Evolutionary conservation across 2,797 vertebrate species (phyloP).

Genomic region (Ambastaia sidthimunki): DNA sequence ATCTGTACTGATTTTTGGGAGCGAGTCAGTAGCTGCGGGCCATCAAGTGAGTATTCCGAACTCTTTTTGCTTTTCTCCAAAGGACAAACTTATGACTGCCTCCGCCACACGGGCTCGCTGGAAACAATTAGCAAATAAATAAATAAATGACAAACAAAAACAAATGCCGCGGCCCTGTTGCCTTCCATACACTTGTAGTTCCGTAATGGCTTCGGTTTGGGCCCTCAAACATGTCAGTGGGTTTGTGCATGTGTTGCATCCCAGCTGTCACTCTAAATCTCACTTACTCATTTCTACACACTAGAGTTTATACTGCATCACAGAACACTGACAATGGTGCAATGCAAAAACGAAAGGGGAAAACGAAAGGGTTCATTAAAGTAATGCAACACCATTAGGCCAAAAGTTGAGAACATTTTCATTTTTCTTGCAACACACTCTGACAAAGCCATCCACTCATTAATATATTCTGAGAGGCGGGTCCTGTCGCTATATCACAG

Average conservation of each 20-base stretch:
- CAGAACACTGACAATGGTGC: neutral
- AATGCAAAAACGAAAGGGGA: neutral
- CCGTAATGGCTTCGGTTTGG: constrained; percentile 30
- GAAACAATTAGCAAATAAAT: constrained; percentile 61
- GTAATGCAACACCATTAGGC: neutral
- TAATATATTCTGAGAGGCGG: neutral
- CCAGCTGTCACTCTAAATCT: constrained; percentile 26
- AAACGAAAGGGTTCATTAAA: neutral
- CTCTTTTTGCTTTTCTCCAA: constrained; percentile 43
- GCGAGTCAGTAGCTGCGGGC: constrained; percentile 59
- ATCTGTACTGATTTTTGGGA: constrained; percentile 60
- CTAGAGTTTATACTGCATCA: constrained; percentile 7
- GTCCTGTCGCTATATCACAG: neutral
- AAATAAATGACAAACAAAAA: constrained; percentile 61
- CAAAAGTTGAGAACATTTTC: neutral
- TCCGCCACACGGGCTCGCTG: constrained; percentile 50
- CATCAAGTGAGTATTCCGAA: constrained; percentile 50
- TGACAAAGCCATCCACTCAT: neutral
- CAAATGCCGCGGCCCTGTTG: constrained; percentile 49
- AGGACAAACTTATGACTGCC: constrained; percentile 44
- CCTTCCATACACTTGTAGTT: constrained; percentile 31
- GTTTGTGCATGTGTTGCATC: constrained; percentile 22
- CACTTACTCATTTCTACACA: constrained; percentile 2
- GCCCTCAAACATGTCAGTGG: constrained; percentile 34
- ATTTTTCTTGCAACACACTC: neutral